phyloP scores from a whole-genome alignment of 2,888 invertebrate genomes.

The Anthrax anthrax region DNA sequence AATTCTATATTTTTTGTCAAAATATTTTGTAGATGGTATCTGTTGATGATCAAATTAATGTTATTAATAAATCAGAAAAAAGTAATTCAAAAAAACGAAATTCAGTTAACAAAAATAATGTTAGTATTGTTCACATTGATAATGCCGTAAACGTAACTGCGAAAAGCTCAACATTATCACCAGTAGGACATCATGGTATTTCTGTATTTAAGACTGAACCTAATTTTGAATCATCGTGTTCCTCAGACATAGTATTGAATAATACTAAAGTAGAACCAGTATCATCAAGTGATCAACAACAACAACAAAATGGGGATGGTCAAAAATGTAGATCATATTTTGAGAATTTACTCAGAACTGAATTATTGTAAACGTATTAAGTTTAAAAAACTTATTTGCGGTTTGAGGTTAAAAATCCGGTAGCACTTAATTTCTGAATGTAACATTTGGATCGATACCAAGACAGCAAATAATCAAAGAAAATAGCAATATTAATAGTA shows the following conservation, averaged over 20 bases:
- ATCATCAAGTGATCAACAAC: background rate
- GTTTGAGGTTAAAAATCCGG: no score
- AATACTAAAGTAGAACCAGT: background rate
- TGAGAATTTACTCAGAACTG: no score
- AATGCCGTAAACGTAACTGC: background rate
- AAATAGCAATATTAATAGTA: no score
- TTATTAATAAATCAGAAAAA: no score
- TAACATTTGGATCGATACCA: background rate
- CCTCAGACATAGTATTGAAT: background rate
- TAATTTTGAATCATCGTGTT: background rate
- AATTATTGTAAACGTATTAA: no score
- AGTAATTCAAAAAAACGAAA: no score
- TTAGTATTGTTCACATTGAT: background rate
- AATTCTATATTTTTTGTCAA: background rate
- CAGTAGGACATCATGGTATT: background rate
- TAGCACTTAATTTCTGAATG: no score
- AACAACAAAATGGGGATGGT: no score
- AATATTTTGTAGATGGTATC: background rate
- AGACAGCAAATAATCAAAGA: background rate
- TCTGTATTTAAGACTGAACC: conserved; percentile 6
- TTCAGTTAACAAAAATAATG: no score
- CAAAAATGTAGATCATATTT: no score
- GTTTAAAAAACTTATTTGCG: no score
- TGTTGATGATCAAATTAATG: background rate
- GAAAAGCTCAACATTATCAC: no score